Conservation (phyloP, 92 coral and sea anemone genomes). For the Pocillopora meandrina region DNA sequence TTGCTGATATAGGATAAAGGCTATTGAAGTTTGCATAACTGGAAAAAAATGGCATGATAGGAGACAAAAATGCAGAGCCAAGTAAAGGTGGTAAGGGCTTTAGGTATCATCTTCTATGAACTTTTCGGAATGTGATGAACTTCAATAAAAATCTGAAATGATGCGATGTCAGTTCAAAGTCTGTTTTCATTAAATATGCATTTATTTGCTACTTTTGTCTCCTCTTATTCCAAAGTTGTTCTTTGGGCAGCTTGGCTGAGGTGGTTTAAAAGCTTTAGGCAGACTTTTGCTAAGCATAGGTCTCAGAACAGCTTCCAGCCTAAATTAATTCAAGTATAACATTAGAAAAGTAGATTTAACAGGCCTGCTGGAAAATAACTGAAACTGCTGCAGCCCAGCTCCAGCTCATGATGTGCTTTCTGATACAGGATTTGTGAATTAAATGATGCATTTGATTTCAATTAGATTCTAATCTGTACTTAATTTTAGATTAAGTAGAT, state of each 20-base stretch:
- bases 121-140: conserved; percentile 10
- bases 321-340: no score
- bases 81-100: not conserved
- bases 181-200: conserved; percentile 8
- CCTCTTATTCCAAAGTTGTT: conserved; percentile 19
- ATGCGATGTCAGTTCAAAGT: conserved; percentile 17
- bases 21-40: not conserved
- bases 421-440: no score
- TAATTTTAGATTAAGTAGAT: no score
- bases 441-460: no score
- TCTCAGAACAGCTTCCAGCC: no score
- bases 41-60: conserved; percentile 5
- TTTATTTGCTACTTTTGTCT: conserved; percentile 25
- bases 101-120: conserved; percentile 6
- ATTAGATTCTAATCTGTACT: no score
- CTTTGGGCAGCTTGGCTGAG: conserved; percentile 18
- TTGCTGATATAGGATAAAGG: conserved; percentile 9
- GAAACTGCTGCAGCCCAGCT: no score
- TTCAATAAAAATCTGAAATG: conserved; percentile 12
- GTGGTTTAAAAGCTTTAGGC: not conserved
- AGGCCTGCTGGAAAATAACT: no score
- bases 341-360: no score
- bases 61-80: conserved; percentile 9
- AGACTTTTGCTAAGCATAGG: no score
- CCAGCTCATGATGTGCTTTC: no score